Percentiles rank a stretch among this genome's conserved stretches.
phyloP scores from a whole-genome alignment of 53 echinoderm and acorn worm species.

The Hippasteria phrygiana region DNA sequence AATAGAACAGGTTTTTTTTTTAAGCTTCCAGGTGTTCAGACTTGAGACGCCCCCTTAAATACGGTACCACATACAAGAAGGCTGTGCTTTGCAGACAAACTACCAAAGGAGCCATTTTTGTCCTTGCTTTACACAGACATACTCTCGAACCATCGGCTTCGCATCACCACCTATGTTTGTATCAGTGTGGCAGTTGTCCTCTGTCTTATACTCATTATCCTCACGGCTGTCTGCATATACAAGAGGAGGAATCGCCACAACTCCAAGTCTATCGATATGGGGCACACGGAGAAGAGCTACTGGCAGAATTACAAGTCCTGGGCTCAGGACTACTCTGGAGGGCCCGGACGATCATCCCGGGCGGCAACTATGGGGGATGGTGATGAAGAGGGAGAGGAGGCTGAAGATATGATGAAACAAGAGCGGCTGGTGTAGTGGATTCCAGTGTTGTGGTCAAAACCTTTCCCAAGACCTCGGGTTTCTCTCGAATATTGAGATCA shows the following conservation, averaged over 20 bases:
- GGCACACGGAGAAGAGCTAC: constrained; percentile 46
- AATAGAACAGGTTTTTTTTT: no score
- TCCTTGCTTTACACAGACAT: background rate
- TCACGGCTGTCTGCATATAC: constrained; percentile 39
- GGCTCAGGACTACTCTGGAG: constrained; percentile 22
- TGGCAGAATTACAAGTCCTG: constrained; percentile 70
- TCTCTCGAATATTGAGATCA: no score
- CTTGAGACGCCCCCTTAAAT: no score
- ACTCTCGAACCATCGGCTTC: background rate
- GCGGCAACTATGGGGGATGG: background rate
- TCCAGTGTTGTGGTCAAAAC: no score
- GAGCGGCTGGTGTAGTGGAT: constrained; percentile 34
- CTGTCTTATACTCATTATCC: constrained; percentile 33
- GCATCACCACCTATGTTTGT: constrained; percentile 39
- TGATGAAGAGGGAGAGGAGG: constrained; percentile 18
- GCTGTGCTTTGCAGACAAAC: background rate
- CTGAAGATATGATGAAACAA: constrained; percentile 1
- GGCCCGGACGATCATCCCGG: background rate
- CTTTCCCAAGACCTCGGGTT: no score
- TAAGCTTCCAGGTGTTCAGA: no score
- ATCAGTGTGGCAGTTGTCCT: constrained; percentile 36
- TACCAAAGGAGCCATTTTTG: no score
- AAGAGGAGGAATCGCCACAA: constrained; percentile 21
- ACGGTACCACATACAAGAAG: no score
- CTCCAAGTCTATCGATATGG: constrained; percentile 45